Evolutionary conservation across 2,797 vertebrate species (phyloP).

Genomic region (Rachycentron canadum): DNA sequence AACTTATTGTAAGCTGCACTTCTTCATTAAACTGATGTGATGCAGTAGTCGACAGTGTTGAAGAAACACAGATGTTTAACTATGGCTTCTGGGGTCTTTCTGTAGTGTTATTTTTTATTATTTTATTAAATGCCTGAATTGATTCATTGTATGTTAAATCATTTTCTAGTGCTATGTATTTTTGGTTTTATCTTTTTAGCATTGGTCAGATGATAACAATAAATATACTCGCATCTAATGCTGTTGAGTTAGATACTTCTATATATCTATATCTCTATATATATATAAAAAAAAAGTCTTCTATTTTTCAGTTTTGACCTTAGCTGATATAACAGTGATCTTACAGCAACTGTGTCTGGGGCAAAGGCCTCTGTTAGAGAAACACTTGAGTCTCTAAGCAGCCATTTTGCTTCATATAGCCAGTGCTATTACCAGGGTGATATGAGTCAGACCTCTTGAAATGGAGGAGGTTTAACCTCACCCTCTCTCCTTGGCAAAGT

Average conservation of each 20-base stretch:
- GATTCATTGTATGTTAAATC: slow-evolving; percentile 7
- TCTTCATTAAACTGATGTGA: slow-evolving; percentile 41
- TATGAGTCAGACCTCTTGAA: slow-evolving; percentile 33
- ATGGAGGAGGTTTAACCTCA: slow-evolving; percentile 48
- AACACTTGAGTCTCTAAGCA: slow-evolving; percentile 30
- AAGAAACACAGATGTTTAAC: slow-evolving; percentile 21
- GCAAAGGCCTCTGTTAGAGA: slow-evolving; percentile 4
- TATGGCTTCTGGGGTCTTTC: slow-evolving; percentile 6
- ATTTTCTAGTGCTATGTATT: slow-evolving; percentile 1
- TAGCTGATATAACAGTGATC: not conserved
- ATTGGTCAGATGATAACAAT: slow-evolving; percentile 11
- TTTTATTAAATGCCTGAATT: slow-evolving; percentile 4
- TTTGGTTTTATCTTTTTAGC: not conserved
- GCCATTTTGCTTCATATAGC: slow-evolving; percentile 26
- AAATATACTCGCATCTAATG: not conserved
- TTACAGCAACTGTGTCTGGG: not conserved
- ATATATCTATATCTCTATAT: no score
- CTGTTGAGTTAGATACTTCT: not conserved
- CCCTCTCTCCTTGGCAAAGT: slow-evolving; percentile 39
- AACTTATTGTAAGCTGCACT: slow-evolving; percentile 24
- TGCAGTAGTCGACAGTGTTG: slow-evolving; percentile 13
- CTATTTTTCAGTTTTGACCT: not conserved
- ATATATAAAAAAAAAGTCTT: not conserved
- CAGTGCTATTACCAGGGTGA: slow-evolving; percentile 34
- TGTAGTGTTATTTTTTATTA: not conserved